Conservation (phyloP, 2,888 invertebrate genomes). For the Xanthia togata region DNA sequence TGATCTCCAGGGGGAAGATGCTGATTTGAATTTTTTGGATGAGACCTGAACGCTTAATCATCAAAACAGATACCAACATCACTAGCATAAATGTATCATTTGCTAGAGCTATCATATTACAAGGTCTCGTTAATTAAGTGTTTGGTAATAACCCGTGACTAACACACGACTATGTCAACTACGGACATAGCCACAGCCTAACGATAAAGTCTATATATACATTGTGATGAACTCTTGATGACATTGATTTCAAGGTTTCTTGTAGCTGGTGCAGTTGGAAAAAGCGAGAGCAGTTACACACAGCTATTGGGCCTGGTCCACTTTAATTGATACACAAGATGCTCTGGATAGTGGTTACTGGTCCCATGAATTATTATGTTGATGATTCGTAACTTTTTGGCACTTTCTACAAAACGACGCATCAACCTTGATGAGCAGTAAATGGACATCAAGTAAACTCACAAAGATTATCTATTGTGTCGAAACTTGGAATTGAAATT, state of each 20-base stretch:
- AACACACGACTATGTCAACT: not conserved
- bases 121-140: slow-evolving; percentile 4
- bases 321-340: not conserved
- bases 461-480: not conserved
- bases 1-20: not conserved
- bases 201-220: not conserved
- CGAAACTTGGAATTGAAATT: not conserved
- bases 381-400: not conserved
- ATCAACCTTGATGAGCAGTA: not conserved
- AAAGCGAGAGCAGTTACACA: not conserved
- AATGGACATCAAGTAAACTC: not conserved
- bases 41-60: not conserved
- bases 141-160: slow-evolving; percentile 20
- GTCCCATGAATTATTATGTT: not conserved
- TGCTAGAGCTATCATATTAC: slow-evolving; percentile 12
- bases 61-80: not conserved
- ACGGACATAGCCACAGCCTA: not conserved
- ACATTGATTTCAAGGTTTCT: slow-evolving; percentile 25
- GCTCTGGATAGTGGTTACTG: too few species aligned
- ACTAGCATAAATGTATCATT: not conserved
- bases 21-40: not conserved
- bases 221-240: not conserved
- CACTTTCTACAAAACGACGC: not conserved
- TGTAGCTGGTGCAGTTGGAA: not conserved
- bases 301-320: not conserved